Evolutionary conservation across 2,113 vertebrate genomes (phyloP).

Genomic region (Atrichornis clamosus): DNA sequence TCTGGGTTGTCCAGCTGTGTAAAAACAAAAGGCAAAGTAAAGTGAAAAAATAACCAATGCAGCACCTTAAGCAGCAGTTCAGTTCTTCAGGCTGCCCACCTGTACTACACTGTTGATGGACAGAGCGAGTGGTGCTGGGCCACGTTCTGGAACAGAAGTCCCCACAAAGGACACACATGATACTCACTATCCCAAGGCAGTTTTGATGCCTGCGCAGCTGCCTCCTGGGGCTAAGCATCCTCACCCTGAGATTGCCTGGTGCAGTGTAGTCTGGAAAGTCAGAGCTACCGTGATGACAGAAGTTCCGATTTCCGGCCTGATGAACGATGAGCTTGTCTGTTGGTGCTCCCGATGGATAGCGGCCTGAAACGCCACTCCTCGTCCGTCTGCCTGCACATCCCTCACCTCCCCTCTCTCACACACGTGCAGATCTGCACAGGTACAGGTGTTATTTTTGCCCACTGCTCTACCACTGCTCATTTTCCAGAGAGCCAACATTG

Average conservation of each 20-base stretch:
- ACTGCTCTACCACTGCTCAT: neutral
- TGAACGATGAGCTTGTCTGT: neutral
- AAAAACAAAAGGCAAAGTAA: slow-evolving; percentile 45
- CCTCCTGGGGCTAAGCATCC: neutral
- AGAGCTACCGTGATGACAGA: neutral
- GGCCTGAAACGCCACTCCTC: neutral
- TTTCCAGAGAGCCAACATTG: neutral
- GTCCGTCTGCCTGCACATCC: rapidly evolving
- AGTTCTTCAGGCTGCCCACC: neutral
- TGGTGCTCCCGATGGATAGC: neutral
- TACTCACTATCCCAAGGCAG: neutral
- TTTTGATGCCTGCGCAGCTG: neutral
- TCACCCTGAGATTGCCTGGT: neutral
- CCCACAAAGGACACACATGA: neutral
- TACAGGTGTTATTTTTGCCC: neutral
- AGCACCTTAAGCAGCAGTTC: neutral
- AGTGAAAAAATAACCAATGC: neutral
- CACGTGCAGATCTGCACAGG: rapidly evolving
- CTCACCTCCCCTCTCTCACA: neutral
- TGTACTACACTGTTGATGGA: neutral
- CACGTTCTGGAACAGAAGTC: neutral
- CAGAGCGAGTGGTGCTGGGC: neutral
- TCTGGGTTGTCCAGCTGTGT: slow-evolving; percentile 95
- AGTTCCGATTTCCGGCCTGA: neutral
- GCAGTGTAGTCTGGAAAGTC: slow-evolving; percentile 42